phyloP scores from a whole-genome alignment of 1,140 invertebrate genomes.

The Drosophila simulans region DNA sequence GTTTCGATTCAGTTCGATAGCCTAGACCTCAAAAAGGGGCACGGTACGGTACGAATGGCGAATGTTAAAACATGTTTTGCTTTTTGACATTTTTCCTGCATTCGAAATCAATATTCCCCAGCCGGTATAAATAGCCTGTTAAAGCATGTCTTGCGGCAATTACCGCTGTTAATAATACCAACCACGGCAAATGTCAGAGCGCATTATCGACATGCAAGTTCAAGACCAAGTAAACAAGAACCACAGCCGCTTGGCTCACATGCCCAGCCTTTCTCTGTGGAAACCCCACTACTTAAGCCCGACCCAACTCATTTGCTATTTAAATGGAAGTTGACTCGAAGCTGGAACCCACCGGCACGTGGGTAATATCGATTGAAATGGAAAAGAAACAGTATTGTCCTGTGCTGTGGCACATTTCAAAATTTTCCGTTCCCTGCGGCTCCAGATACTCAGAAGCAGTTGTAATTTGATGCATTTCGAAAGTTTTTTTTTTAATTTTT shows the following conservation, averaged over 20 bases:
- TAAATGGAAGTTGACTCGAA: slow-evolving; percentile 67
- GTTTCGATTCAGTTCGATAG: slow-evolving; percentile 22
- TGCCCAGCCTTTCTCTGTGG: slow-evolving; percentile 1
- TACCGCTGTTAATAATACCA: slow-evolving; percentile 30
- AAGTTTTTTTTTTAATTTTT: too few relatives aligned
- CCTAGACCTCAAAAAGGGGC: slow-evolving; percentile 42
- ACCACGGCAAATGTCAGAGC: slow-evolving; percentile 40
- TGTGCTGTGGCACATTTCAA: background rate
- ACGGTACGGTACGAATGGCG: background rate
- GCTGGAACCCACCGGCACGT: slow-evolving; percentile 30
- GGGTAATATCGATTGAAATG: slow-evolving; percentile 17
- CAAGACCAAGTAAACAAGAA: slow-evolving; percentile 54
- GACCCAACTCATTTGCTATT: slow-evolving; percentile 70
- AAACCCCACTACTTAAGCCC: slow-evolving; percentile 19
- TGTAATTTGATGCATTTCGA: too few relatives aligned
- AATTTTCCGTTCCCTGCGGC: too few relatives aligned
- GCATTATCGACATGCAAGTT: slow-evolving; percentile 78
- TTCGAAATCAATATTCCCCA: slow-evolving; percentile 25
- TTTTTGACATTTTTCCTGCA: slow-evolving; percentile 15
- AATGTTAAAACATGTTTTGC: slow-evolving; percentile 10
- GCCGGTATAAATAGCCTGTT: slow-evolving; percentile 23
- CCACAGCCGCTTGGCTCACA: slow-evolving; percentile 18
- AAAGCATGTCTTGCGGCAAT: slow-evolving; percentile 35
- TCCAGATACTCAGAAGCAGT: too few relatives aligned
- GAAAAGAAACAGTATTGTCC: background rate